Percentiles rank a stretch among this genome's conserved stretches.
Conservation (phyloP, 2,113 vertebrate species). For the Mustela lutreola region DNA sequence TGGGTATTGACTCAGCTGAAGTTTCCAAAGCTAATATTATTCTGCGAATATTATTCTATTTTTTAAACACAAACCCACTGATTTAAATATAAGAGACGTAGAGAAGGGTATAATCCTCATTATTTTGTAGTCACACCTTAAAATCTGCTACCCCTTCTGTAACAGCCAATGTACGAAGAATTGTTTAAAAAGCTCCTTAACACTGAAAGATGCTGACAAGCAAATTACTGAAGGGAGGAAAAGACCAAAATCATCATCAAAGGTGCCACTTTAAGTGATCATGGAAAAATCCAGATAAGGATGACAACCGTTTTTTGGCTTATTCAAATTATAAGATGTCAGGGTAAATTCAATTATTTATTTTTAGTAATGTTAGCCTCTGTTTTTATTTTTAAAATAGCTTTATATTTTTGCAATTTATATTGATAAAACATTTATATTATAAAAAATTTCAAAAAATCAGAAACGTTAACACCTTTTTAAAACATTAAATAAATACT, state of each 20-base stretch:
- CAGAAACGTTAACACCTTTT: background rate
- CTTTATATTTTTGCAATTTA: background rate
- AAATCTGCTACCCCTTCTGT: background rate
- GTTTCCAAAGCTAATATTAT: conserved; percentile 34
- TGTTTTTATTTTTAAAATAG: conserved; percentile 12
- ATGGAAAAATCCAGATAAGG: background rate
- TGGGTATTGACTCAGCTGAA: conserved; percentile 25
- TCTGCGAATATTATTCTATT: background rate
- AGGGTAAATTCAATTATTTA: conserved; percentile 9
- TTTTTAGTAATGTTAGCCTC: background rate
- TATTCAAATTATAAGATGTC: conserved; percentile 38
- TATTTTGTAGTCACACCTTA: conserved; percentile 19
- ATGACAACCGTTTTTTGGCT: background rate
- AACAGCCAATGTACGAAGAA: background rate
- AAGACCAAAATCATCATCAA: background rate
- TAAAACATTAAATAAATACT: background rate
- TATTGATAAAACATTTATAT: background rate
- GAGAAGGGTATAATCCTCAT: background rate
- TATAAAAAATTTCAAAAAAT: conserved; percentile 38
- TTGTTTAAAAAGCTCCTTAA: background rate
- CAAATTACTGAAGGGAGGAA: background rate
- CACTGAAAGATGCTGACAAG: background rate
- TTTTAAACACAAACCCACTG: background rate
- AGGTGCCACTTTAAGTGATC: background rate
- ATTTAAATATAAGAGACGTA: conserved; percentile 28